Evolutionary conservation across 2,797 vertebrate species (phyloP).

Genomic region (Hozukius guyotensis): DNA sequence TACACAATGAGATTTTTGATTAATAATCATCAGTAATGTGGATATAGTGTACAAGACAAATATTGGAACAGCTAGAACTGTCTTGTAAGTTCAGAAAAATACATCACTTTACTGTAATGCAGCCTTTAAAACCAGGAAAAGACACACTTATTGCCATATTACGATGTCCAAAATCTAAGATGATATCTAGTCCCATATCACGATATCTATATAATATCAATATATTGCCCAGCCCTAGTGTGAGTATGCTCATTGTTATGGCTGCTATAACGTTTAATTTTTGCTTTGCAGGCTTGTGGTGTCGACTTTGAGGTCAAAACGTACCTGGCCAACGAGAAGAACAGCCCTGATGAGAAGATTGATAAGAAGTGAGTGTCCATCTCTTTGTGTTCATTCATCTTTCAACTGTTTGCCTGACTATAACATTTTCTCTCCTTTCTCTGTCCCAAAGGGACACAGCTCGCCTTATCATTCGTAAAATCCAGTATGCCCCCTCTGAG

Average conservation of each 20-base stretch:
- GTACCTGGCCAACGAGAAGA: slow-evolving; percentile 82
- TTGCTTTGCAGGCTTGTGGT: slow-evolving; percentile 84
- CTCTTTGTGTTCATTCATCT: background rate
- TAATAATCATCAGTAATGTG: too few relatives aligned
- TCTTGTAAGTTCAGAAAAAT: too few relatives aligned
- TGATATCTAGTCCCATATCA: too few relatives aligned
- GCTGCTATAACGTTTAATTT: background rate
- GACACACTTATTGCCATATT: too few relatives aligned
- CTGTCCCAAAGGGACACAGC: slow-evolving; percentile 85
- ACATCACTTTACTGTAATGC: too few relatives aligned
- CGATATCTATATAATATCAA: too few relatives aligned
- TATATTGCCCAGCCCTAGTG: background rate
- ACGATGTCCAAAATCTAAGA: too few relatives aligned
- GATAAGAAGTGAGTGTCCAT: slow-evolving; percentile 85
- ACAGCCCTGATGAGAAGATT: slow-evolving; percentile 88
- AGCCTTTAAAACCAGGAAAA: too few relatives aligned
- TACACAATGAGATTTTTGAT: too few relatives aligned
- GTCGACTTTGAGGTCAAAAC: slow-evolving; percentile 93
- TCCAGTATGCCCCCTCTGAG: slow-evolving; percentile 86
- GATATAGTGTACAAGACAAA: too few relatives aligned
- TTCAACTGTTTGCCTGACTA: background rate
- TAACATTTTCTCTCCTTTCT: background rate
- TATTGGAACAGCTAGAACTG: too few relatives aligned
- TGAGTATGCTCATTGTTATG: background rate
- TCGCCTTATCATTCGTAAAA: slow-evolving; percentile 89